Conservation (phyloP, 1,140 invertebrate genomes). For the Lepidurus packardi region DNA sequence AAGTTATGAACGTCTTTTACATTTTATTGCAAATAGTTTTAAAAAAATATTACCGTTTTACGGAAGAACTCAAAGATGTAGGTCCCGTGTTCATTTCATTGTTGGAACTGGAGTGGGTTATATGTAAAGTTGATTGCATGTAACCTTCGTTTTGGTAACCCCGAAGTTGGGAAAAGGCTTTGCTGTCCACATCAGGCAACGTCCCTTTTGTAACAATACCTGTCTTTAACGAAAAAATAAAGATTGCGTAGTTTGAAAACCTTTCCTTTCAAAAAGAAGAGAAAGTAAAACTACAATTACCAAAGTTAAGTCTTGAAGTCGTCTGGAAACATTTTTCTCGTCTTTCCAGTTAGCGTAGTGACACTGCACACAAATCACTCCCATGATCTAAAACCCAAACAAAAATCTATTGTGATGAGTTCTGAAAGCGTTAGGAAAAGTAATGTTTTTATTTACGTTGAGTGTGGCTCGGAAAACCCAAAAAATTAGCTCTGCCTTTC, state of each 20-base stretch:
- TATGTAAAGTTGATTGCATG: slow-evolving; percentile 24
- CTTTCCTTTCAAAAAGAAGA: not conserved
- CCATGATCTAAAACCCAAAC: slow-evolving; percentile 38
- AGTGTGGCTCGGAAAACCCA: slow-evolving; percentile 48
- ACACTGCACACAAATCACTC: slow-evolving; percentile 56
- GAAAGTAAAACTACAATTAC: slow-evolving; percentile 38
- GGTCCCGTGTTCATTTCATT: not conserved
- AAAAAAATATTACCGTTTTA: not conserved
- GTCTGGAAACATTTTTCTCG: slow-evolving; percentile 45
- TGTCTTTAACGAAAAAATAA: slow-evolving; percentile 27
- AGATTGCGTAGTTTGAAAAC: not conserved
- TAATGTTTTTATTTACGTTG: slow-evolving; percentile 45
- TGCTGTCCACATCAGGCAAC: slow-evolving; percentile 27
- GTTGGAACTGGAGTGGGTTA: slow-evolving; percentile 25
- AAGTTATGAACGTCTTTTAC: no score
- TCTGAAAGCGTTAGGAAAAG: slow-evolving; percentile 43
- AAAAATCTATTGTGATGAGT: not conserved
- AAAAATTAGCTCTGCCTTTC: slow-evolving; percentile 55
- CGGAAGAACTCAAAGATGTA: not conserved
- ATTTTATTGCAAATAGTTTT: not conserved
- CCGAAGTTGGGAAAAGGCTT: slow-evolving; percentile 24
- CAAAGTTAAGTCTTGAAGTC: slow-evolving; percentile 45
- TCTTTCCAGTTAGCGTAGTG: slow-evolving; percentile 53
- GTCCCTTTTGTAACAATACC: slow-evolving; percentile 7
- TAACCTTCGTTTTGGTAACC: slow-evolving; percentile 29